Percentiles rank a stretch among this genome's conserved stretches.
These are phyloP conservation scores for Stomorhina lunata DNA, from an alignment of 2,888 invertebrate species.

Conservation along the genomic window DNA sequence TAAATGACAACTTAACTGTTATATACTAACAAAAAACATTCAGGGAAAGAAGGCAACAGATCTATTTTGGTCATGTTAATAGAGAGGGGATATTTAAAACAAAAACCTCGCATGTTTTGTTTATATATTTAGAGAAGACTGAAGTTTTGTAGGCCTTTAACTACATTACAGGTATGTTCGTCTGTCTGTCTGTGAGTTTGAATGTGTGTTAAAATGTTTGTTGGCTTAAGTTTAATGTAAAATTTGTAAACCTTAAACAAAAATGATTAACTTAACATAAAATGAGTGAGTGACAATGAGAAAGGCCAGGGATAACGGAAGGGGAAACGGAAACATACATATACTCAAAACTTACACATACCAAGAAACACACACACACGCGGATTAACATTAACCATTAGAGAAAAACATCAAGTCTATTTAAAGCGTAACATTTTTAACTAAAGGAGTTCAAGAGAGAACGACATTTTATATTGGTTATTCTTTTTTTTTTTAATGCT, in stretches of 20 bases:
- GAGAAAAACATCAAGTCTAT: slow-evolving; percentile 17
- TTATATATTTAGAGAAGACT: background rate
- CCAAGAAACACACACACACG: background rate
- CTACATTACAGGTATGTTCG: slow-evolving; percentile 5
- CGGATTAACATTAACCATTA: too few relatives aligned
- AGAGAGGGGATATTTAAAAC: background rate
- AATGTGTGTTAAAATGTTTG: slow-evolving; percentile 31
- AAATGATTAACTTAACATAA: slow-evolving; percentile 9
- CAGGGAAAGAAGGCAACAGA: background rate
- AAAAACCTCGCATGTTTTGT: slow-evolving; percentile 12
- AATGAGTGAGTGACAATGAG: slow-evolving; percentile 52
- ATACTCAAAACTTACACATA: background rate
- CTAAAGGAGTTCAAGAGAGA: slow-evolving; percentile 47
- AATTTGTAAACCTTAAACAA: background rate
- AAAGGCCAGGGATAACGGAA: slow-evolving; percentile 56
- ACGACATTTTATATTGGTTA: background rate
- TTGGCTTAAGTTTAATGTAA: background rate
- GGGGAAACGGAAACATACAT: slow-evolving; percentile 16
- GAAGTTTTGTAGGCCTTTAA: background rate
- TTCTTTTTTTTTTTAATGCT: background rate
- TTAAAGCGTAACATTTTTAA: slow-evolving; percentile 11
- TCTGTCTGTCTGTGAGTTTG: background rate
- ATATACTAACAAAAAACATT: background rate
- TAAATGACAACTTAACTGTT: background rate
- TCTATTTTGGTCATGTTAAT: background rate